Percentiles rank a stretch among this genome's conserved stretches.
phyloP scores from a whole-genome alignment of 2,797 vertebrate genomes.

The Anniella stebbinsi region DNA sequence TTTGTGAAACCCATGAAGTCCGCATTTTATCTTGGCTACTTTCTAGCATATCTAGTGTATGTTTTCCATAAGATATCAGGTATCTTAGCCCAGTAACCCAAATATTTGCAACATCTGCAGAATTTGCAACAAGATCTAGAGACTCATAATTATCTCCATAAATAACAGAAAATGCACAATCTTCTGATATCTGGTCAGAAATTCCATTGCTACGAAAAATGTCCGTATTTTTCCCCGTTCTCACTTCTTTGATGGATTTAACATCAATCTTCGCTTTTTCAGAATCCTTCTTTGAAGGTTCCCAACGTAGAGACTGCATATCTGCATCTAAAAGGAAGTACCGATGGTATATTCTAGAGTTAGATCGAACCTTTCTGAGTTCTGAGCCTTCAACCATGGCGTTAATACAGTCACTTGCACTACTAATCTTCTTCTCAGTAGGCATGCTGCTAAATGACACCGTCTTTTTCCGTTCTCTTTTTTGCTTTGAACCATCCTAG shows the following conservation, averaged over 20 bases:
- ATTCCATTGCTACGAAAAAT: constrained; percentile 97
- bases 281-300: constrained; percentile 97
- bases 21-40: constrained; percentile 96
- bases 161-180: constrained; percentile 96
- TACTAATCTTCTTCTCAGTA: constrained; percentile 97
- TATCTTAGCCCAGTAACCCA: constrained; percentile 98
- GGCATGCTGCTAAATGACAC: constrained; percentile 99
- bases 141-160: constrained; percentile 98
- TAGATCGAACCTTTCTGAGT: constrained; percentile 95
- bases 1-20: constrained; percentile 94
- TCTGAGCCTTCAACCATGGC: constrained; percentile 97
- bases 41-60: constrained; percentile 95
- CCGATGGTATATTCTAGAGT: constrained; percentile 94
- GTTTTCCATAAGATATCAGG: constrained; percentile 97
- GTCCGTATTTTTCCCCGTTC: constrained; percentile 97
- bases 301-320: constrained; percentile 98
- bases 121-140: constrained; percentile 96
- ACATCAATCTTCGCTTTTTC: constrained; percentile 99
- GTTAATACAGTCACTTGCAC: constrained; percentile 95
- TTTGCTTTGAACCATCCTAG: constrained; percentile 94
- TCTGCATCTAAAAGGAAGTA: constrained; percentile 96
- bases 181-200: constrained; percentile 98
- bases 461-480: constrained; percentile 96
- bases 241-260: constrained; percentile 96
- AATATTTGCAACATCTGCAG: constrained; percentile 95